Evolutionary conservation across 2,888 invertebrate species (phyloP).

Genomic region (Arrhopalites spinosus): DNA sequence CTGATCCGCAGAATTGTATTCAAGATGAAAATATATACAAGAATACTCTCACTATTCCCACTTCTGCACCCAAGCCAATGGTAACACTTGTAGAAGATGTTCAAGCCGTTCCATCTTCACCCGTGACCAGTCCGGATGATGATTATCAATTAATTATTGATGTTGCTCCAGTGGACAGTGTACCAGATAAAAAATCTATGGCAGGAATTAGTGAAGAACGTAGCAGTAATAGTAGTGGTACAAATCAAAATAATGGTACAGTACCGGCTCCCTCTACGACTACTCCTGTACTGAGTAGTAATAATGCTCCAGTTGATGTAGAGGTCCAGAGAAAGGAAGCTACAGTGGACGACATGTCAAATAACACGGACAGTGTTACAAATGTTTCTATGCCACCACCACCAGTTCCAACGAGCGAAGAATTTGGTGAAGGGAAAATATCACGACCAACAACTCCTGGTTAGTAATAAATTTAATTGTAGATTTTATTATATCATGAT

Average conservation of each 20-base stretch:
- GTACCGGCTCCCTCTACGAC: no score
- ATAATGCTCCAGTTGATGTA: no score
- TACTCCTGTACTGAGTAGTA: no score
- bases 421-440: no score
- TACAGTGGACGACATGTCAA: no score
- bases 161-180: constrained; percentile 26
- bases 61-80: constrained; percentile 33
- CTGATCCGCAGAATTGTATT: constrained; percentile 48
- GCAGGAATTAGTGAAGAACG: background rate
- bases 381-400: constrained; percentile 27
- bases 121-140: constrained; percentile 37
- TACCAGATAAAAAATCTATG: background rate
- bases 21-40: constrained; percentile 44
- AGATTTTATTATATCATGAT: no score
- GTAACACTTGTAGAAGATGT: constrained; percentile 25
- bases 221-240: background rate
- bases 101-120: constrained; percentile 27
- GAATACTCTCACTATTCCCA: constrained; percentile 44
- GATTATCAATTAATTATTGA: constrained; percentile 50
- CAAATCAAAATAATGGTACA: background rate
- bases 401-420: background rate
- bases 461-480: no score
- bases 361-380: background rate
- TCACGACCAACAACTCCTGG: no score
- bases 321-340: no score